Evolutionary conservation across 2,888 invertebrate genomes (phyloP).

Genomic region (Chrysina gloriosa): DNA sequence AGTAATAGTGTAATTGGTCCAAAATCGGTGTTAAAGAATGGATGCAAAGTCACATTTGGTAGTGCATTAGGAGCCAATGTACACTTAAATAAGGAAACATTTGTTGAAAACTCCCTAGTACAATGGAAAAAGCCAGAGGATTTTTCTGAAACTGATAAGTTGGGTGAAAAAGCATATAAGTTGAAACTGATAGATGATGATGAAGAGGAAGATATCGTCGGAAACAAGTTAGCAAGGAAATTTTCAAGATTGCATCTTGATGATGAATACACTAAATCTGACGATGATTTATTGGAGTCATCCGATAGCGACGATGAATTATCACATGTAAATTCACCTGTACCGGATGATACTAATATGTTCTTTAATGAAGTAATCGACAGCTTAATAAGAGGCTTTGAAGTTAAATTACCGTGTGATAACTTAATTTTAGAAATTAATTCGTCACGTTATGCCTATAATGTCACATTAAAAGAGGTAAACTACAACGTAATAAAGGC

Average conservation of each 20-base stretch:
- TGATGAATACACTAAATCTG: constrained; percentile 49
- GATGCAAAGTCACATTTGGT: constrained; percentile 69
- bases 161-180: constrained; percentile 60
- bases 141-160: constrained; percentile 55
- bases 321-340: constrained; percentile 72
- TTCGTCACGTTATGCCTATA: constrained; percentile 96
- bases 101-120: constrained; percentile 57
- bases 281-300: constrained; percentile 46
- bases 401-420: constrained; percentile 89
- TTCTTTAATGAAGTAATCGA: constrained; percentile 93
- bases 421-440: constrained; percentile 96
- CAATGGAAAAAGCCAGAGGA: constrained; percentile 58
- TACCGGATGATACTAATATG: constrained; percentile 84
- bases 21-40: constrained; percentile 73
- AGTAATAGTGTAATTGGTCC: constrained; percentile 60
- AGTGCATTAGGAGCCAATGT: constrained; percentile 73
- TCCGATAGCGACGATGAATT: constrained; percentile 71
- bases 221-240: constrained; percentile 55
- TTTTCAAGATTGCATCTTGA: constrained; percentile 55
- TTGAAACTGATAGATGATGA: constrained; percentile 58
- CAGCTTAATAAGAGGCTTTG: constrained; percentile 87
- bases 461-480: constrained; percentile 86
- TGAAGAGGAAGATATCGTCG: constrained; percentile 65
- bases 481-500: constrained; percentile 87
- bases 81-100: constrained; percentile 54